Evolutionary conservation across 2,113 vertebrate species (phyloP), one percentile per base, ranked within the genome.

Genomic region (Tiliqua scincoides): DNA sequence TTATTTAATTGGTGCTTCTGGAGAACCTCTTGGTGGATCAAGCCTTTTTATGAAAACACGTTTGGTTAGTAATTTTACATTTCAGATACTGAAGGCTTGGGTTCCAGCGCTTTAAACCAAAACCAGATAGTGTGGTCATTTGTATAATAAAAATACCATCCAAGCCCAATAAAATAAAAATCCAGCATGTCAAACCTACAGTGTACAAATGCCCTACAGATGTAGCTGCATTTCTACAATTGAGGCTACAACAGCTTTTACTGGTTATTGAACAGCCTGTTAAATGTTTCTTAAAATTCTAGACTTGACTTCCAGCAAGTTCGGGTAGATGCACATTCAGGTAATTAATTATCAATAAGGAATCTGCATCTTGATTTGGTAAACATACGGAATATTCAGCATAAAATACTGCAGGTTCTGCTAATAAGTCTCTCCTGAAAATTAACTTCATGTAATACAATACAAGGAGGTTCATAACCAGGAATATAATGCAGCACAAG

Each of bases 401-500:
- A 0, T 3, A 6, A 72, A 18, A 1, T 27, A 21, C 32, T 4
- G 43, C 10, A 14, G 0, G 1, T 57, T 61, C 17, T 6, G 32
- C 32, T 35, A 43, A 3, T 14, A 85, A 54, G 35, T 52, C 67
- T 32, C 2, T 67, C 70, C 57, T 72, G 80, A 71, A 37, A 37
- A 27, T 27, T 59, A n/a, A n/a, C 4, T n/a, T 59, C 27, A 67
- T 48, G 43, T 20, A 78, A 68, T 14, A 73, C 0, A 0, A 0
- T 61, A 59, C 25, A 32, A 77, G 25, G 73, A 57, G 9, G 14
- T 48, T 62, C 35, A 0, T 0, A 27, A 59, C 6, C 40, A 32
- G 2, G 1, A 68, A 20, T 4, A 9, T 2, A 40, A 0, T 59
- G 1, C 0, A 52, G 80, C 10, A 81, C 0, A 0, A 1, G n/a